Base-by-base conservation (phyloP, 2,113 vertebrate species). In the Corythaeola cristata region DNA sequence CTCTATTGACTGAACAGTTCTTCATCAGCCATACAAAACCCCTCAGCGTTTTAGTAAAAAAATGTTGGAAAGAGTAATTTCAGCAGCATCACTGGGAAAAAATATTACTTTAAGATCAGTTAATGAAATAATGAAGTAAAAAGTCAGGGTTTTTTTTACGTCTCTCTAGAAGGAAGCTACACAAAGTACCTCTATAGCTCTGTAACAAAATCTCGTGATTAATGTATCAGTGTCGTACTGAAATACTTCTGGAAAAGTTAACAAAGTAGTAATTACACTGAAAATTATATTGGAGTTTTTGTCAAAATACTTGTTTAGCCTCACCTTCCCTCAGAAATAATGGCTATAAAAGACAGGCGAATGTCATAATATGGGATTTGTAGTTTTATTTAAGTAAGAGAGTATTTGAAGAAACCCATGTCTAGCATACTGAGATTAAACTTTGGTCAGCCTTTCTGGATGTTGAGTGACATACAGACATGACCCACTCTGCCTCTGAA, bases 81-180 rank as follows among this genome's bases (percentile, higher is more conserved):
- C 39, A 39, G 23, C 30, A 60, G 15, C 20, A 66, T 49, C 20
- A 66, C 1, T 35, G 23, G 4, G 35, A 41, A 59, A 68, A 63
- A 85, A 30, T 44, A 19, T 7, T 75, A 71, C 13, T 66, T 82
- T 41, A 63, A 39, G 44, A 52, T 15, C 5, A 69, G 37, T 53
- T 63, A 73, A 63, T 47, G 11, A 73, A 86, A 74, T 33, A 41
- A 11, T 4, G 33, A 68, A 83, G 28, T 14, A 77, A 78, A 60
- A 77, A 35, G 10, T 9, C 15, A 47, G 6, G 4, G 1, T 0
- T 12, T 37, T 37, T 58, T 63, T 37, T 12, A 49, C 0, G 0
- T 56, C n/a, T 87, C 44, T 74, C n/a, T 39, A 63, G 44, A 69
- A 59, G 15, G 12, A 79, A 75, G 27, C n/a, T 63, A 90, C 39